phyloP scores from a whole-genome alignment of 2,113 vertebrate genomes.

The Oenanthe oenanthe region DNA sequence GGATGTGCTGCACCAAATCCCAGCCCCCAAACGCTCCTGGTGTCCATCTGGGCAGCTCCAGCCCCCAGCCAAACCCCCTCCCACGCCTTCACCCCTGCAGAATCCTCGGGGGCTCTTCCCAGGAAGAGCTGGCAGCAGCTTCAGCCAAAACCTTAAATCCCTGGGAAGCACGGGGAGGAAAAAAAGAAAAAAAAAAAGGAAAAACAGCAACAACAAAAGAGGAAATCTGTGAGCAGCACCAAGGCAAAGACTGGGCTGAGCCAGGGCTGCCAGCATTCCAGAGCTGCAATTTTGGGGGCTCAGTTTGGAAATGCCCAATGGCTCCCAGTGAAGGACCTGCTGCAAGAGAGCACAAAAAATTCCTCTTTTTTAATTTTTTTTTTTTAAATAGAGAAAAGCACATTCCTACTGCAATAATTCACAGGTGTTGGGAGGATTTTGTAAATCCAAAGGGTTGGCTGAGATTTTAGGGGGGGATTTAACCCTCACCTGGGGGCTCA shows the following conservation, averaged over 20 bases:
- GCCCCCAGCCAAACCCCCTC: background rate
- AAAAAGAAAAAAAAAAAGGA: no score
- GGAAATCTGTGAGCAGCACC: no score
- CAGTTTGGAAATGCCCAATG: background rate
- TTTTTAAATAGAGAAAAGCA: background rate
- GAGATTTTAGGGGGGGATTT: background rate
- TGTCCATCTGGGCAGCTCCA: fast-evolving
- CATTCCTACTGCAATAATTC: constrained; percentile 21
- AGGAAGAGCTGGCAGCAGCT: background rate
- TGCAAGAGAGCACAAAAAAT: background rate
- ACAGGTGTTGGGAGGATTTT: background rate
- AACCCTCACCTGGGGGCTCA: background rate
- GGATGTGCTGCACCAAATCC: background rate
- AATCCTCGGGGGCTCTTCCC: background rate
- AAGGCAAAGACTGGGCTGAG: no score
- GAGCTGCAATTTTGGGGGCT: background rate
- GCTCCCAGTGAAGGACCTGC: fast-evolving
- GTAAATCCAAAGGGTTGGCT: background rate
- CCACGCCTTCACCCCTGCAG: background rate
- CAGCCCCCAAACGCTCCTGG: background rate
- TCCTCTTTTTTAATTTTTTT: background rate
- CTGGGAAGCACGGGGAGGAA: no score
- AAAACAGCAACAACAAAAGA: no score
- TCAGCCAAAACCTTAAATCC: no score
- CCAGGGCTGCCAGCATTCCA: no score